Evolutionary conservation across 1,140 invertebrate genomes (phyloP).

Genomic region (Gerris buenoi): DNA sequence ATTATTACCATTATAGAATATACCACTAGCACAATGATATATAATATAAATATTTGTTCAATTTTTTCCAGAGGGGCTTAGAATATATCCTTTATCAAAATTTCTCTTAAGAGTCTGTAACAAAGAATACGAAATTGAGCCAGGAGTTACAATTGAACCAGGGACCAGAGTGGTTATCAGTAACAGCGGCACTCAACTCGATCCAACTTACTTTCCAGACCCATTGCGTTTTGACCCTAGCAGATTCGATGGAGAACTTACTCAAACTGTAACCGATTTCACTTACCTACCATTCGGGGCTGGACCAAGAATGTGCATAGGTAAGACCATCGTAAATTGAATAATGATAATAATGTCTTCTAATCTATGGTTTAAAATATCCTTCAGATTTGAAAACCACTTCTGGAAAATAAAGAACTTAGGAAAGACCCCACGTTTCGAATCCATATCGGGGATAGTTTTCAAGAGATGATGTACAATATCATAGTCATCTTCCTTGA

Average conservation of each 20-base stretch:
- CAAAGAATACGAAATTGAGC: neutral
- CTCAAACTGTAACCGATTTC: neutral
- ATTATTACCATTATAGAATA: too few relatives aligned
- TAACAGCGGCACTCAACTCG: neutral
- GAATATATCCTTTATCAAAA: neutral
- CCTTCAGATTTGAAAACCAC: too few relatives aligned
- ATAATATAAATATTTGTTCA: neutral
- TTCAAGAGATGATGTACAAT: too few relatives aligned
- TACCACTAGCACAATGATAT: too few relatives aligned
- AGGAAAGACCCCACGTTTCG: too few relatives aligned
- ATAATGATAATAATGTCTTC: too few relatives aligned
- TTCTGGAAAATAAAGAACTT: too few relatives aligned
- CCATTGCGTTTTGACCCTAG: neutral
- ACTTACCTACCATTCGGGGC: neutral
- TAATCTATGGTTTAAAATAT: too few relatives aligned
- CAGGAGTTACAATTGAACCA: neutral
- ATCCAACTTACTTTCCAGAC: neutral
- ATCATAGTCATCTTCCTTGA: too few relatives aligned
- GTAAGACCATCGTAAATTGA: too few relatives aligned
- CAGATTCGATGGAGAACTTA: neutral
- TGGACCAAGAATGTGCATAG: conserved; percentile 1
- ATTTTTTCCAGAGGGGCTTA: neutral
- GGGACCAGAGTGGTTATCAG: neutral
- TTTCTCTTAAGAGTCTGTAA: neutral
- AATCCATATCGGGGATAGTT: too few relatives aligned